Percentiles rank a stretch among this genome's conserved stretches.
phyloP scores from a whole-genome alignment of 2,888 invertebrate genomes.

The Rhopalosiphum nymphaeae region DNA sequence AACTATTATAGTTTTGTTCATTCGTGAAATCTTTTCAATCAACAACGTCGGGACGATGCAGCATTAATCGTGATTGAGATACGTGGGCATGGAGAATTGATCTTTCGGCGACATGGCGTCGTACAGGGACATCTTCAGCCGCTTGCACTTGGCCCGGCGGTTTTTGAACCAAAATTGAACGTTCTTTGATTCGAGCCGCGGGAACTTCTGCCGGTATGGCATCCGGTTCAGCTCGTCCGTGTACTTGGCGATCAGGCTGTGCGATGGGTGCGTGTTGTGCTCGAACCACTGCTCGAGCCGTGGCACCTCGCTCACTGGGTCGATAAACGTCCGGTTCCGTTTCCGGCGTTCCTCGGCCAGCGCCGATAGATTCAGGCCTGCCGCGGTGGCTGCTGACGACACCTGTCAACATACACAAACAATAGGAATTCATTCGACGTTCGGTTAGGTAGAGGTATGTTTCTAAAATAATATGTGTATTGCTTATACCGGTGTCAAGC shows the following conservation, averaged over 20 bases:
- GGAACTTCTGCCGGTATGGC: constrained; percentile 98
- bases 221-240: constrained; percentile 97
- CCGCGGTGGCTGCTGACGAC: constrained; percentile 46
- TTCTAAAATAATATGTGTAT: neutral
- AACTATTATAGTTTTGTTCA: neutral
- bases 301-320: constrained; percentile 98
- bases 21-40: neutral
- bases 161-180: constrained; percentile 99
- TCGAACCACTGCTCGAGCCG: constrained; percentile 95
- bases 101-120: constrained; percentile 72
- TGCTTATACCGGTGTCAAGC: neutral
- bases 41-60: neutral
- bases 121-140: constrained; percentile 91
- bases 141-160: constrained; percentile 96
- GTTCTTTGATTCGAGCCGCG: constrained; percentile 97
- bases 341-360: constrained; percentile 85
- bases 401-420: constrained; percentile 54
- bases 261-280: constrained; percentile 98
- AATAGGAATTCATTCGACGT: neutral
- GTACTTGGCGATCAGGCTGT: constrained; percentile 96
- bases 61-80: constrained; percentile 55
- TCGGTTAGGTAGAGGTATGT: neutral
- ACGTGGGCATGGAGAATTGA: constrained; percentile 62
- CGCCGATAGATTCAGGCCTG: constrained; percentile 54
- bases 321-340: constrained; percentile 98